These are phyloP conservation scores for Polylopha cassiicola DNA, from an alignment of 2,888 invertebrate species.

Conservation along the genomic window DNA sequence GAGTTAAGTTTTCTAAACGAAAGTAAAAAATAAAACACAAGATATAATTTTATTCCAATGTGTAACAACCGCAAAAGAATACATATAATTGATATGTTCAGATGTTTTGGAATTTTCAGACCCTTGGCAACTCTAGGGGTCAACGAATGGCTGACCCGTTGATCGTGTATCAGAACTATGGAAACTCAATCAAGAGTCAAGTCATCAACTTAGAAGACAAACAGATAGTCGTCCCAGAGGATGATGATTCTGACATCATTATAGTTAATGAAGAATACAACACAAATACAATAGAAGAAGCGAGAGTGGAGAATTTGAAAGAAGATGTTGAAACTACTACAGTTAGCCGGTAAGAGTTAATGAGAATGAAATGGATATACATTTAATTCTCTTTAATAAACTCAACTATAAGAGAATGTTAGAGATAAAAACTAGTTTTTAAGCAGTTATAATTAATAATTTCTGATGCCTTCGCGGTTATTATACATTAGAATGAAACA, in stretches of 20 bases:
- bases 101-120: constrained; percentile 91
- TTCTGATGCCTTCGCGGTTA: too few species aligned
- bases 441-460: too few species aligned
- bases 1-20: too few species aligned
- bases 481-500: too few species aligned
- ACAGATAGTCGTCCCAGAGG: constrained; percentile 61
- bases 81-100: constrained; percentile 77
- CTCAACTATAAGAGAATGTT: too few species aligned
- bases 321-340: constrained; percentile 35
- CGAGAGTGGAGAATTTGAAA: constrained; percentile 35
- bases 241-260: constrained; percentile 65
- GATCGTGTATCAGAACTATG: constrained; percentile 63
- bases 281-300: constrained; percentile 48
- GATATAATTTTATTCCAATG: too few species aligned
- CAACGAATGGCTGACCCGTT: constrained; percentile 79
- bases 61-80: constrained; percentile 24
- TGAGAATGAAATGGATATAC: too few species aligned
- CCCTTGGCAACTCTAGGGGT: constrained; percentile 81
- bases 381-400: too few species aligned
- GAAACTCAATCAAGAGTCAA: constrained; percentile 46
- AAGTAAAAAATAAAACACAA: too few species aligned
- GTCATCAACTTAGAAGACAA: constrained; percentile 61
- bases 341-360: constrained; percentile 7
- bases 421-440: too few species aligned
- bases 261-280: constrained; percentile 66